A percentile compares a stretch with the other conserved stretches of the same genome.
Conservation (phyloP, 2,113 vertebrate species). For the Onychorhynchus coronatus region DNA sequence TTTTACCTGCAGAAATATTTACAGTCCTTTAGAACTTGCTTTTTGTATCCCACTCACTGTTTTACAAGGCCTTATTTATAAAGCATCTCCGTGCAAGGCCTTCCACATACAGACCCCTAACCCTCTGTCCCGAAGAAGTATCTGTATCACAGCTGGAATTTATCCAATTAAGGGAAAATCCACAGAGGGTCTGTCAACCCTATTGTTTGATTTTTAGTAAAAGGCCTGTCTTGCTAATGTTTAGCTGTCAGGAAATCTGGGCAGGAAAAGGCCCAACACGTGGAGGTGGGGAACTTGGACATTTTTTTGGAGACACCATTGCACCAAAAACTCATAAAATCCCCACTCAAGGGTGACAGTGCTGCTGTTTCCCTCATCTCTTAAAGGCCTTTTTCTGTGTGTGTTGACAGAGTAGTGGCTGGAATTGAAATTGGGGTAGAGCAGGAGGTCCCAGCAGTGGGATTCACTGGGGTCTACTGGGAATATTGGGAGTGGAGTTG, state of each 20-base stretch:
- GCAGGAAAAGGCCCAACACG: background rate
- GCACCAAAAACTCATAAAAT: background rate
- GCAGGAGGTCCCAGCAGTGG: background rate
- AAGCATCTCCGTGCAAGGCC: background rate
- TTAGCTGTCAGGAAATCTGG: background rate
- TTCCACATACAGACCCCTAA: background rate
- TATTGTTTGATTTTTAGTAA: background rate
- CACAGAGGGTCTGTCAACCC: background rate
- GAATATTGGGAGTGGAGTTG: background rate
- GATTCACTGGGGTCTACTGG: background rate
- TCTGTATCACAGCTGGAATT: background rate
- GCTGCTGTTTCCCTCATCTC: background rate
- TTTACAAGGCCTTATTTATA: background rate
- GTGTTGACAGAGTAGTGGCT: background rate
- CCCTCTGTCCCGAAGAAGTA: background rate
- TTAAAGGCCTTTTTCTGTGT: rapidly evolving
- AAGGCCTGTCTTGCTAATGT: background rate
- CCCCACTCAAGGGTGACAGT: background rate
- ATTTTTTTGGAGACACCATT: background rate
- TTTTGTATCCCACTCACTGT: background rate
- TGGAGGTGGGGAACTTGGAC: background rate
- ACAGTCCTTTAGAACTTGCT: background rate
- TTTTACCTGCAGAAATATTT: background rate
- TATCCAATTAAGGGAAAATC: background rate
- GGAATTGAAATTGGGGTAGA: background rate